Evolutionary conservation across 2,888 invertebrate genomes (phyloP).

Genomic region (Pollenia angustigena): DNA sequence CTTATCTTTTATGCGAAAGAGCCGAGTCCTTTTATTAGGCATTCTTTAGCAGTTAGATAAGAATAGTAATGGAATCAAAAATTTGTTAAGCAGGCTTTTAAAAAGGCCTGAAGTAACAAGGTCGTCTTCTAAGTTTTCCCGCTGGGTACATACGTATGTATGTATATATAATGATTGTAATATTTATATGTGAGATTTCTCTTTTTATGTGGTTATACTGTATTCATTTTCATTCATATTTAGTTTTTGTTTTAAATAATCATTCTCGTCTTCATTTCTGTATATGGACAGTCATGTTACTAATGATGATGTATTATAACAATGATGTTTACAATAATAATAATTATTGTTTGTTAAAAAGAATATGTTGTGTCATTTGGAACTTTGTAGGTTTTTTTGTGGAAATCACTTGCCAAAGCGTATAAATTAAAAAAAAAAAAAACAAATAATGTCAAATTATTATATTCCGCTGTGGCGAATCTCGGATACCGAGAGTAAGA

Average conservation of each 20-base stretch:
- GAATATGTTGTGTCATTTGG: neutral
- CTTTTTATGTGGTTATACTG: neutral
- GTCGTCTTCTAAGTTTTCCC: too few relatives aligned
- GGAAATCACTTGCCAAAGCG: neutral
- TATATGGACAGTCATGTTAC: slow-evolving; percentile 50
- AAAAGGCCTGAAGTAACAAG: too few relatives aligned
- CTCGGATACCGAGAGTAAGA: too few relatives aligned
- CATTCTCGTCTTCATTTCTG: slow-evolving; percentile 22
- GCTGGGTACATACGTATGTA: neutral
- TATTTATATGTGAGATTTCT: neutral
- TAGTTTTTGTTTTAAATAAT: slow-evolving; percentile 2
- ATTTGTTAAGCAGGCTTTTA: too few relatives aligned
- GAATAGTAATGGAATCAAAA: too few relatives aligned
- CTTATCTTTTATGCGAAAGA: too few relatives aligned
- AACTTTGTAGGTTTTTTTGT: neutral
- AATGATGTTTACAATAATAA: slow-evolving; percentile 33
- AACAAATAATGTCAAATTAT: too few relatives aligned
- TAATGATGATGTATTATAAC: slow-evolving; percentile 39
- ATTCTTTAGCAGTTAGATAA: too few relatives aligned
- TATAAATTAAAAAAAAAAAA: too few relatives aligned
- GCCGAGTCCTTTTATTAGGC: too few relatives aligned
- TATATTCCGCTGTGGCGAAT: too few relatives aligned
- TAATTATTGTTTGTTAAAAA: slow-evolving; percentile 3
- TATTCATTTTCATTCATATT: slow-evolving; percentile 29
- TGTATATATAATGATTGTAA: neutral